Conservation (phyloP, 2,888 invertebrate genomes). For the Nomada fabriciana region DNA sequence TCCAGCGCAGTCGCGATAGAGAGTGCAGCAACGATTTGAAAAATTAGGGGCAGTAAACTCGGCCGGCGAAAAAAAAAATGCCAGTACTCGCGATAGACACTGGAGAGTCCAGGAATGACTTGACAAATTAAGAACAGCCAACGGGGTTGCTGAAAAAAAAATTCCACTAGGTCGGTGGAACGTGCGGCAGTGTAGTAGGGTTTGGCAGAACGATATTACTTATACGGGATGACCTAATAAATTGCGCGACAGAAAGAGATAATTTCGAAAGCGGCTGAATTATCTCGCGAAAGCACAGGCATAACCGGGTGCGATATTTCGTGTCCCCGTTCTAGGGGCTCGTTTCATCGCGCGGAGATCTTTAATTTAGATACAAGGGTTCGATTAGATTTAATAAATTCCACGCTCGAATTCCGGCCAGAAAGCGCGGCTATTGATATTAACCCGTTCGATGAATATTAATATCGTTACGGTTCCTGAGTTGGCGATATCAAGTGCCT, state of each 20-base stretch:
- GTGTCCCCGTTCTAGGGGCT: slow-evolving; percentile 1
- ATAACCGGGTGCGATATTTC: slow-evolving; percentile 4
- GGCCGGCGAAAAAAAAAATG: too few species aligned
- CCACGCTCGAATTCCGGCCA: slow-evolving; percentile 28
- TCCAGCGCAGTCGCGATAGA: too few species aligned
- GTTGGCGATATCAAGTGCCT: background rate
- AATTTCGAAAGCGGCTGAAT: background rate
- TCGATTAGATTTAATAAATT: slow-evolving; percentile 58
- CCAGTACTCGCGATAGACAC: too few species aligned
- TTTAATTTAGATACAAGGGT: slow-evolving; percentile 50
- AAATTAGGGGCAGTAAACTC: too few species aligned
- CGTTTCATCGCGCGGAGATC: slow-evolving; percentile 28
- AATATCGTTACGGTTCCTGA: slow-evolving; percentile 22
- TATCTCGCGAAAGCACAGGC: slow-evolving; percentile 15
- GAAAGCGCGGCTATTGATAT: slow-evolving; percentile 22
- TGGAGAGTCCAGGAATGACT: too few species aligned
- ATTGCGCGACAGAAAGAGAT: background rate
- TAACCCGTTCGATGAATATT: slow-evolving; percentile 47
- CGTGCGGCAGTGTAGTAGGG: too few species aligned
- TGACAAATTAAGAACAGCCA: too few species aligned
- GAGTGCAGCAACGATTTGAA: too few species aligned
- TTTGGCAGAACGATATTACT: too few species aligned
- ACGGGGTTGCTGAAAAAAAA: too few species aligned
- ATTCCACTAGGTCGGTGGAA: too few species aligned
- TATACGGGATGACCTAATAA: background rate